These are phyloP conservation scores for Cataglyphis albicans DNA, from an alignment of 2,888 invertebrate species.

Conservation along the genomic window DNA sequence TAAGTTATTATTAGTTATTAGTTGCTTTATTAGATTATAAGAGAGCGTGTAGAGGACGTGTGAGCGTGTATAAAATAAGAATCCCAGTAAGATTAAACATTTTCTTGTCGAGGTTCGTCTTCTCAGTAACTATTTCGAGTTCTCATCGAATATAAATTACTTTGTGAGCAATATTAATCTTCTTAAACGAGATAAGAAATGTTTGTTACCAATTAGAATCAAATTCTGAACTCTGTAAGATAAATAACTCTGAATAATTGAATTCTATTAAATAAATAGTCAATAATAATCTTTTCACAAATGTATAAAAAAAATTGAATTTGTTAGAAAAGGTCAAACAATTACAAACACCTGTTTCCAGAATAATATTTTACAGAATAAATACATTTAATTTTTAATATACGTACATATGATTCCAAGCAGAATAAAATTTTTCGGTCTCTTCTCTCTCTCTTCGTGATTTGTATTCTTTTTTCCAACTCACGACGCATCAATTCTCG, in stretches of 20 bases:
- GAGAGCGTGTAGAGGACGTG: not conserved
- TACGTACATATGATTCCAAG: not conserved
- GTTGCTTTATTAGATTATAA: slow-evolving; percentile 83
- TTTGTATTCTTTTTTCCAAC: not conserved
- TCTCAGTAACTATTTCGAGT: not conserved
- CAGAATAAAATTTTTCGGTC: not conserved
- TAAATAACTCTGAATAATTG: not conserved
- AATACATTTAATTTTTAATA: not conserved
- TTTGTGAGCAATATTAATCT: not conserved
- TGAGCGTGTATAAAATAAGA: slow-evolving; percentile 11
- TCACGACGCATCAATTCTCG: not conserved
- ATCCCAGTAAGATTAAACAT: not conserved
- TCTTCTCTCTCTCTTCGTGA: not conserved
- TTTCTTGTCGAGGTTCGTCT: not conserved
- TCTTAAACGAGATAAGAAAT: not conserved
- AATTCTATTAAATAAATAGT: not conserved
- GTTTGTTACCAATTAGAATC: not conserved
- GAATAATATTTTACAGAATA: not conserved
- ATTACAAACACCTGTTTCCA: not conserved
- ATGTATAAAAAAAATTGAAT: not conserved
- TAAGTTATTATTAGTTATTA: slow-evolving; percentile 81
- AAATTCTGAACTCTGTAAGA: not conserved
- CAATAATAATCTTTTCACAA: not conserved
- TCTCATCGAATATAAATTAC: not conserved
- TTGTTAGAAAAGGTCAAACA: not conserved